Percentiles rank a stretch among this genome's conserved stretches.
phyloP scores from a whole-genome alignment of 1,140 invertebrate species.

The Leptopilina clavipes region DNA sequence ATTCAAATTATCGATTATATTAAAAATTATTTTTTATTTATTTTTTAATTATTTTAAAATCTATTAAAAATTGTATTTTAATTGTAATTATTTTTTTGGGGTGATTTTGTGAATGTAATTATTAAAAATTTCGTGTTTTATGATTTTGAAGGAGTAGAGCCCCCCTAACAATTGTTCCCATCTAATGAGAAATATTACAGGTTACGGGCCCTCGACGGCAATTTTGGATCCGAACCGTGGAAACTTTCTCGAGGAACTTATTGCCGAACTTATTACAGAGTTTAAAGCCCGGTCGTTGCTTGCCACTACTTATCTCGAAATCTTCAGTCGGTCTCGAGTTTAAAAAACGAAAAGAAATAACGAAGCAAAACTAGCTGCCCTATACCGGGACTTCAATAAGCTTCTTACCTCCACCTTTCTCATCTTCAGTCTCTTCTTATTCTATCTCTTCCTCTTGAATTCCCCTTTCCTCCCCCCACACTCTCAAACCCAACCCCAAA shows the following conservation, averaged over 20 bases:
- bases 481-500: background rate
- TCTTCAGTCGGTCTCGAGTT: constrained; percentile 61
- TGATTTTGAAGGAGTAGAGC: background rate
- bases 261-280: constrained; percentile 66
- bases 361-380: constrained; percentile 29
- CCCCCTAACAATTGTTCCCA: constrained; percentile 19
- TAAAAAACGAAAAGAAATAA: constrained; percentile 55
- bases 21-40: too few relatives aligned
- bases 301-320: constrained; percentile 61
- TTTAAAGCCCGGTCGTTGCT: constrained; percentile 53
- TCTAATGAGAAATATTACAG: constrained; percentile 48
- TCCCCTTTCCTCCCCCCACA: background rate
- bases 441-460: background rate
- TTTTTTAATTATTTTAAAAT: background rate
- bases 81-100: too few relatives aligned
- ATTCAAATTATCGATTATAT: too few relatives aligned
- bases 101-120: too few relatives aligned
- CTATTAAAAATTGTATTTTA: too few relatives aligned
- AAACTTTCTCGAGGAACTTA: constrained; percentile 63
- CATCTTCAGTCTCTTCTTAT: background rate
- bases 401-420: constrained; percentile 19
- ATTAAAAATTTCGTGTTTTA: too few relatives aligned
- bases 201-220: constrained; percentile 35
- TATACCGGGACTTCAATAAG: constrained; percentile 25
- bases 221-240: constrained; percentile 46